These are phyloP conservation scores for Phylloscopus trochilus DNA, from an alignment of 2,113 vertebrate genomes.

Conservation along the genomic window DNA sequence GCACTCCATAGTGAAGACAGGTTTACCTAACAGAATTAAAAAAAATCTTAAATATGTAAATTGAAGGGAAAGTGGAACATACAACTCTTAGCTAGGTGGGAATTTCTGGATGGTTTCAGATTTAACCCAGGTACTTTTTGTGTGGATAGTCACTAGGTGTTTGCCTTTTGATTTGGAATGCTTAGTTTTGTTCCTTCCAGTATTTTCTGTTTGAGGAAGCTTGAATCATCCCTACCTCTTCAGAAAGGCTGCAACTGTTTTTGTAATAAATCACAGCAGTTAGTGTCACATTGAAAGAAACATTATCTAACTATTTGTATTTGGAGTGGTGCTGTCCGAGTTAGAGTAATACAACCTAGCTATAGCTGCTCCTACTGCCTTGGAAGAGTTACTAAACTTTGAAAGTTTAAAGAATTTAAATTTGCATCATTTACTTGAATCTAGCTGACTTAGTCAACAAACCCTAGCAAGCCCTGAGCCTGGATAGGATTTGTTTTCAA, in stretches of 20 bases:
- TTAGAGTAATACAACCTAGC: background rate
- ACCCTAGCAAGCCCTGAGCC: background rate
- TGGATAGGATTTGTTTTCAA: background rate
- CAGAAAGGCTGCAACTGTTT: background rate
- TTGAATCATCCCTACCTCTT: background rate
- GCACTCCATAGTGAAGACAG: background rate
- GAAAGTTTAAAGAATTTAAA: constrained; percentile 43
- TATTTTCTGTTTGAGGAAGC: background rate
- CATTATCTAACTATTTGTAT: background rate
- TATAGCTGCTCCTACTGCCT: background rate
- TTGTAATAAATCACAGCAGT: background rate
- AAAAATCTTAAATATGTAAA: background rate
- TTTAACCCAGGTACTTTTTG: background rate
- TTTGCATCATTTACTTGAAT: constrained; percentile 49
- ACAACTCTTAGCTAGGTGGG: background rate
- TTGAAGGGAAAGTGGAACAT: background rate
- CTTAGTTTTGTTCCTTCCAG: background rate
- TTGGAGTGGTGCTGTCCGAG: background rate
- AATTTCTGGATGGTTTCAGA: background rate
- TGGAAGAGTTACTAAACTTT: background rate
- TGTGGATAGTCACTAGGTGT: background rate
- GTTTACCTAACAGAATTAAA: background rate
- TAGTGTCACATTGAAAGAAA: background rate
- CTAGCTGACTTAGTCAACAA: background rate
- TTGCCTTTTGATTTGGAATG: background rate